These are phyloP conservation scores for Cyrtodaria siliqua DNA, from an alignment of 2,888 invertebrate species.

Conservation along the genomic window DNA sequence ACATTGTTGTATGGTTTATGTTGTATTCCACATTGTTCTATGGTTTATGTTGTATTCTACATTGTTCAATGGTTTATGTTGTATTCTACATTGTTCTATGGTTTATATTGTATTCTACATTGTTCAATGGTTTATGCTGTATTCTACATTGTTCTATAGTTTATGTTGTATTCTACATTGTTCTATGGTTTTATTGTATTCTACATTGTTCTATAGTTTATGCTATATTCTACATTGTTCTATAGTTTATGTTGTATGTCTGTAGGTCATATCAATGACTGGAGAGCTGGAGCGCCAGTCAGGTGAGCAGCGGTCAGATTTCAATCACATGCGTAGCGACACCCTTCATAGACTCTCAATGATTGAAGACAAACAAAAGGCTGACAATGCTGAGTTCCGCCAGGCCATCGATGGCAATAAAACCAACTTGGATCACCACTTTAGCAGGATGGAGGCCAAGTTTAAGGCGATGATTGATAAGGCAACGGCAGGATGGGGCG, in stretches of 20 bases:
- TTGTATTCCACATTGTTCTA: too few relatives aligned
- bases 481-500: conserved; percentile 67
- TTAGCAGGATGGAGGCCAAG: conserved; percentile 81
- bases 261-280: conserved; percentile 67
- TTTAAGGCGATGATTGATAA: conserved; percentile 77
- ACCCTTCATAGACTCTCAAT: conserved; percentile 76
- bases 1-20: too few relatives aligned
- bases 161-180: too few relatives aligned
- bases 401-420: conserved; percentile 71
- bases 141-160: too few relatives aligned
- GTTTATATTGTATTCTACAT: too few relatives aligned
- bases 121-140: too few relatives aligned
- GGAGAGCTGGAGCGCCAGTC: conserved; percentile 72
- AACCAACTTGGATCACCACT: conserved; percentile 70
- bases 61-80: too few relatives aligned
- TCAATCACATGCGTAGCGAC: conserved; percentile 78
- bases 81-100: too few relatives aligned
- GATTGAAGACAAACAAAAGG: conserved; percentile 78
- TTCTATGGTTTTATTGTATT: too few relatives aligned
- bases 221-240: conserved; percentile 1
- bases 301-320: conserved; percentile 72
- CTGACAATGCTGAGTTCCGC: conserved; percentile 75
- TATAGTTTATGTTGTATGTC: conserved; percentile 22
- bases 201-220: too few relatives aligned
- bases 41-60: too few relatives aligned